phyloP scores from a whole-genome alignment of 2,113 vertebrate species.

The Limanda limanda region DNA sequence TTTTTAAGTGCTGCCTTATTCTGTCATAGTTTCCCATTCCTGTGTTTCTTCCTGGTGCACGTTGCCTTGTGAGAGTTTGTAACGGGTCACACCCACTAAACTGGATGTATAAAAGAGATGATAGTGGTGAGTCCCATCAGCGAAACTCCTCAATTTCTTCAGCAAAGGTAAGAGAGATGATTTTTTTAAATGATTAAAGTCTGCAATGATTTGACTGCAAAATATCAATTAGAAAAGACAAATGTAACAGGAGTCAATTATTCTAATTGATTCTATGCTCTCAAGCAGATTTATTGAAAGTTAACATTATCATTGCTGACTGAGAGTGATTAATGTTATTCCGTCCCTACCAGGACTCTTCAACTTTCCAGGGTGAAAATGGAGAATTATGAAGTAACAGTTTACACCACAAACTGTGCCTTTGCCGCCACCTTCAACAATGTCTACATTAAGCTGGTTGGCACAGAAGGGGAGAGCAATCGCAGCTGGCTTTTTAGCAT shows the following conservation, averaged over 20 bases:
- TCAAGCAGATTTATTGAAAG: neutral
- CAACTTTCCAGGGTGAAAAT: conserved; percentile 20
- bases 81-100: conserved; percentile 13
- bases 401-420: neutral
- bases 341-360: neutral
- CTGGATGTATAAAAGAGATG: neutral
- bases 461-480: conserved; percentile 46
- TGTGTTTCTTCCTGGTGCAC: no score
- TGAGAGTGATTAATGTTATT: neutral
- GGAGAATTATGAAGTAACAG: conserved; percentile 43
- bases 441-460: conserved; percentile 70
- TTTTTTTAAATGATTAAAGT: neutral
- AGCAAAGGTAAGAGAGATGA: conserved; percentile 13
- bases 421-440: conserved; percentile 35
- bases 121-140: neutral
- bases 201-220: neutral
- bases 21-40: no score
- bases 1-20: no score
- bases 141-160: neutral
- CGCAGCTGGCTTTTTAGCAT: neutral
- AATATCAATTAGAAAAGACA: neutral
- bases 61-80: neutral
- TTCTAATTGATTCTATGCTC: neutral
- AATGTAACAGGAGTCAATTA: neutral
- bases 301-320: neutral